Evolutionary conservation across 2,888 invertebrate genomes (phyloP), one percentile per base, ranked within the genome.

Genomic region (Cataglyphis albicans): DNA sequence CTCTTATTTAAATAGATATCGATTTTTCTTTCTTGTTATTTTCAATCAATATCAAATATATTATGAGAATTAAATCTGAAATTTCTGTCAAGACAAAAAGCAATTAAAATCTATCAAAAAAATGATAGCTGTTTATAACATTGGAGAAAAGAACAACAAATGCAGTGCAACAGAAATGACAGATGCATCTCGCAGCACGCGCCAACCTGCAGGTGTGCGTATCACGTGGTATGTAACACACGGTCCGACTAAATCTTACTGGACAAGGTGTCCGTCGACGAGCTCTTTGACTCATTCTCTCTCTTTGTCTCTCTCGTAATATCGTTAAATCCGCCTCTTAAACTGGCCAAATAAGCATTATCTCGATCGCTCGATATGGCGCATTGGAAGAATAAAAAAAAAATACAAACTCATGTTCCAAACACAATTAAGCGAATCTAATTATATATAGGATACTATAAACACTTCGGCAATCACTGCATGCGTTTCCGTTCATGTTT

Each of bases 111-210:
- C 32, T 35, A 41, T 32, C 15, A 2, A 21, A 61, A n/a, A 61
- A 29, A 25, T 15, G 9, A 44, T 15, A 61, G 18, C 25, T 61
- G 32, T 21, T 55, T 63, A 61, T 61, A 25, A n/a, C 21, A 55
- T 75, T 68, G 44, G 41, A 25, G 67, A 67, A 67, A 67, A 57
- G 59, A 29, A 41, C 1, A 0, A 44, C 64, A 48, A 52, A 52
- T 63, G 81, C 83, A 83, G 78, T 84, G 81, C 83, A 82, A 44
- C 18, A 72, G 84, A 76, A 85, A 86, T 84, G 90, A 91, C 92
- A 92, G 92, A 91, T 92, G 92, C 88, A 91, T 90, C 90, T 91
- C 84, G 38, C 86, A 89, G 91, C 92, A 92, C 92, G 91, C 91
- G 92, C 91, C 92, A 86, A 91, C 88, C 91, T 78, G 88, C 88